Evolutionary conservation across 2,888 invertebrate genomes (phyloP).

Genomic region (Conistra vaccinii): DNA sequence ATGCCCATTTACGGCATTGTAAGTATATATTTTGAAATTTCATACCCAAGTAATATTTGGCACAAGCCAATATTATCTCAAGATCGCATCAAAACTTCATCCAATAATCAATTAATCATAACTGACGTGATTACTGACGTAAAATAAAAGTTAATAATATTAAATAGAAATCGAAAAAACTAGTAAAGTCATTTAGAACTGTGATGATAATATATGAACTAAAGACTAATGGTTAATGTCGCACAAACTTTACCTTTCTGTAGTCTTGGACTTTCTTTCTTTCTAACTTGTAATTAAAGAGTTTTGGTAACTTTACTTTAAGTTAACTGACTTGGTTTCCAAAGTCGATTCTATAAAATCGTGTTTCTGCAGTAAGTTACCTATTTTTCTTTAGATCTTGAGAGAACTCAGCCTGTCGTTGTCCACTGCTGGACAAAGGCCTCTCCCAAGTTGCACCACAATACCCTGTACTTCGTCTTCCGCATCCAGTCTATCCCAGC

Average conservation of each 20-base stretch:
- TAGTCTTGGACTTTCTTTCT: slow-evolving; percentile 1
- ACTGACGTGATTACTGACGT: background rate
- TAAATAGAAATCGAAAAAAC: slow-evolving; percentile 19
- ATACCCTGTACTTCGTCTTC: background rate
- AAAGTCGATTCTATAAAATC: background rate
- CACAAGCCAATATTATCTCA: background rate
- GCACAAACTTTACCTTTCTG: slow-evolving; percentile 18
- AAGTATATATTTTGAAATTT: background rate
- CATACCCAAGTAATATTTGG: background rate
- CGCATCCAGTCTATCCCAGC: too few relatives aligned
- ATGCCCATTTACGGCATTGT: too few relatives aligned
- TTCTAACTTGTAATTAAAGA: slow-evolving; percentile 21
- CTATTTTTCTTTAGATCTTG: background rate
- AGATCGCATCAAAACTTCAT: background rate
- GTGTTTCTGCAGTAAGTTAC: background rate
- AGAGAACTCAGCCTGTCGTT: background rate
- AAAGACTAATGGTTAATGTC: background rate
- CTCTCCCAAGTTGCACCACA: background rate
- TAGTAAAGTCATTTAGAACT: slow-evolving; percentile 6
- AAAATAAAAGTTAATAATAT: slow-evolving; percentile 11
- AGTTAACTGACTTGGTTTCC: background rate
- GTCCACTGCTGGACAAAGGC: background rate
- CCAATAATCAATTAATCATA: slow-evolving; percentile 2
- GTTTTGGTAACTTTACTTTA: slow-evolving; percentile 22
- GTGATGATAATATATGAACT: background rate